Conservation (phyloP, 2,113 vertebrate genomes). For the Salvelinus alpinus region DNA sequence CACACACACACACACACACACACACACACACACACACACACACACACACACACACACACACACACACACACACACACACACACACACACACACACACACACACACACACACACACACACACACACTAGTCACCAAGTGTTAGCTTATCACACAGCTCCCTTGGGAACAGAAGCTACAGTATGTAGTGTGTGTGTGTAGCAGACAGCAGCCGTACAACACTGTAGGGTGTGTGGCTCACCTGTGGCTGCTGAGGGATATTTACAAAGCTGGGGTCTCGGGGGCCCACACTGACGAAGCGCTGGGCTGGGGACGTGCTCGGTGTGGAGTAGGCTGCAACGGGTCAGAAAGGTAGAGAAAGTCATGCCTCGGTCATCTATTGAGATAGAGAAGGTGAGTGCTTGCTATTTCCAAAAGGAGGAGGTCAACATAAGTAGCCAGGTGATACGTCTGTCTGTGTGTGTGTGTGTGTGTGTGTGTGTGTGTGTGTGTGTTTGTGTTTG, state of each 20-base stretch:
- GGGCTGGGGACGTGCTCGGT: constrained; percentile 97
- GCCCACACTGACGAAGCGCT: constrained; percentile 99
- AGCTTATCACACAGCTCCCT: no score
- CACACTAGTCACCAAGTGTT: no score
- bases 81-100: no score
- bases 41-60: no score
- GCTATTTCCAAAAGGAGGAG: no score
- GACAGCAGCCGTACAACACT: no score
- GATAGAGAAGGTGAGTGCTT: no score
- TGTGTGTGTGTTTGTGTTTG: background rate
- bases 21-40: constrained; percentile 8
- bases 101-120: no score
- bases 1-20: background rate
- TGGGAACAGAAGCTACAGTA: no score
- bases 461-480: constrained; percentile 19
- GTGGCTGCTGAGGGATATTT: constrained; percentile 99
- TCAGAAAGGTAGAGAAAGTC: constrained; percentile 5
- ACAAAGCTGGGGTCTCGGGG: constrained; percentile 98
- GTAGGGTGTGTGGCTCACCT: constrained; percentile 79
- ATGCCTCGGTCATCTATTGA: background rate
- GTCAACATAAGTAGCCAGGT: background rate
- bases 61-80: constrained; percentile 14
- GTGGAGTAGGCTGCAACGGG: constrained; percentile 92
- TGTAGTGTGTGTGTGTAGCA: no score
- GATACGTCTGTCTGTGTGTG: constrained; percentile 5